Percentiles rank a stretch among this genome's conserved stretches.
phyloP scores from a whole-genome alignment of 2,797 vertebrate genomes.

The Hippopotamyrus pictus region DNA sequence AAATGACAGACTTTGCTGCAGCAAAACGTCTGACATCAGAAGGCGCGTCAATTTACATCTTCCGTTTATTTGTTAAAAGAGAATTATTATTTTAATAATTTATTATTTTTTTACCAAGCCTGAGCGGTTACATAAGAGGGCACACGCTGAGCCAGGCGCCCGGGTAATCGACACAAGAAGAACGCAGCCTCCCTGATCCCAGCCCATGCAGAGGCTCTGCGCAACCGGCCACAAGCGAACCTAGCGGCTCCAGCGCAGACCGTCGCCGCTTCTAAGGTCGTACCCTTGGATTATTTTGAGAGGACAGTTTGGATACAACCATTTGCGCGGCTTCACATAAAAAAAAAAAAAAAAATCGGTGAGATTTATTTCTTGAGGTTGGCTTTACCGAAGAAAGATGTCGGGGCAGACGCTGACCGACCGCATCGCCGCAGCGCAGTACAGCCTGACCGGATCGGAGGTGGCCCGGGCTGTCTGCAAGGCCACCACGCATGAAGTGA shows the following conservation, averaged over 20 bases:
- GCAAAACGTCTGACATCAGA: slow-evolving; percentile 10
- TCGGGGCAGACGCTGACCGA: slow-evolving; percentile 99
- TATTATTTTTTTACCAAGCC: neutral
- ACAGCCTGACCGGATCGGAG: slow-evolving; percentile 97
- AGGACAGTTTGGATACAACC: slow-evolving; percentile 21
- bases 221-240: neutral
- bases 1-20: slow-evolving; percentile 1
- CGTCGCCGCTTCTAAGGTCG: slow-evolving; percentile 47
- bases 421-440: slow-evolving; percentile 98
- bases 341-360: slow-evolving; percentile 16
- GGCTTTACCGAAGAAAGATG: slow-evolving; percentile 74
- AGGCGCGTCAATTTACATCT: slow-evolving; percentile 21
- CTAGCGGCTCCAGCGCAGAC: neutral
- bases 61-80: slow-evolving; percentile 24
- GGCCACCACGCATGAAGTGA: slow-evolving; percentile 98
- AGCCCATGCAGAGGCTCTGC: slow-evolving; percentile 43
- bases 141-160: slow-evolving; percentile 59
- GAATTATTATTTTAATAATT: slow-evolving; percentile 23
- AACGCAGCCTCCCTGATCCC: slow-evolving; percentile 47
- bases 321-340: neutral
- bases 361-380: slow-evolving; percentile 47
- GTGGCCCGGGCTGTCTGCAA: slow-evolving; percentile 98
- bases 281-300: slow-evolving; percentile 27
- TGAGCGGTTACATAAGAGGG: slow-evolving; percentile 56
- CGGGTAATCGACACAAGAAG: slow-evolving; percentile 45